Evolutionary conservation across 2,113 vertebrate species (phyloP).

Genomic region (Etheostoma spectabile): DNA sequence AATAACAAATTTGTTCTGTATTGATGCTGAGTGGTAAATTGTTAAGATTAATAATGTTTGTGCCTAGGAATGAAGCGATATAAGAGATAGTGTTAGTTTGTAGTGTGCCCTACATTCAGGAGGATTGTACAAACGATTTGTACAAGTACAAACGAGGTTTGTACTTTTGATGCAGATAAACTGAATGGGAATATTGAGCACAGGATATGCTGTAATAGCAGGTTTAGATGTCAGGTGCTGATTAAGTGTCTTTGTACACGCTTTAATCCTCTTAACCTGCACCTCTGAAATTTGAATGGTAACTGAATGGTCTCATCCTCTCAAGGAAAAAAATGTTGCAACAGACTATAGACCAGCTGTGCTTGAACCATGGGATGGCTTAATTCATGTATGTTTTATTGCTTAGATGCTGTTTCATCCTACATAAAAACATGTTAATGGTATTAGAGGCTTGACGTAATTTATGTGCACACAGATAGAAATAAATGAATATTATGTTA

Average conservation of each 20-base stretch:
- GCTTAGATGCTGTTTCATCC: slow-evolving; percentile 29
- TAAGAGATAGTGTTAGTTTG: slow-evolving; percentile 7
- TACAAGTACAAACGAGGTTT: slow-evolving; percentile 74
- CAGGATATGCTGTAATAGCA: slow-evolving; percentile 47
- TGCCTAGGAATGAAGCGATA: background rate
- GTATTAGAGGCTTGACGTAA: background rate
- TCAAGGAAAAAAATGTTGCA: slow-evolving; percentile 60
- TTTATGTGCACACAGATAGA: slow-evolving; percentile 1
- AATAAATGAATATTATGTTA: background rate
- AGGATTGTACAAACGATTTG: no score
- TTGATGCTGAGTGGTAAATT: slow-evolving; percentile 2
- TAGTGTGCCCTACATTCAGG: slow-evolving; percentile 56
- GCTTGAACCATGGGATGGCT: background rate
- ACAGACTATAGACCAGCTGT: slow-evolving; percentile 4
- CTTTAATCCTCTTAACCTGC: slow-evolving; percentile 69
- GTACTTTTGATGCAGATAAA: slow-evolving; percentile 65
- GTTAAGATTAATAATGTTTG: slow-evolving; percentile 4
- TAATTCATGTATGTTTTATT: slow-evolving; percentile 35
- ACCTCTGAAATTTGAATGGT: slow-evolving; percentile 56
- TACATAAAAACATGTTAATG: background rate
- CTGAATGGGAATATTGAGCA: slow-evolving; percentile 64
- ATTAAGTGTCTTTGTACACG: slow-evolving; percentile 55
- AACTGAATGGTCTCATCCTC: slow-evolving; percentile 34
- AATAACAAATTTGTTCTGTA: background rate
- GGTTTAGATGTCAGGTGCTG: slow-evolving; percentile 50